phyloP scores from a whole-genome alignment of 2,113 vertebrate genomes.

The Paramisgurnus dabryanus region DNA sequence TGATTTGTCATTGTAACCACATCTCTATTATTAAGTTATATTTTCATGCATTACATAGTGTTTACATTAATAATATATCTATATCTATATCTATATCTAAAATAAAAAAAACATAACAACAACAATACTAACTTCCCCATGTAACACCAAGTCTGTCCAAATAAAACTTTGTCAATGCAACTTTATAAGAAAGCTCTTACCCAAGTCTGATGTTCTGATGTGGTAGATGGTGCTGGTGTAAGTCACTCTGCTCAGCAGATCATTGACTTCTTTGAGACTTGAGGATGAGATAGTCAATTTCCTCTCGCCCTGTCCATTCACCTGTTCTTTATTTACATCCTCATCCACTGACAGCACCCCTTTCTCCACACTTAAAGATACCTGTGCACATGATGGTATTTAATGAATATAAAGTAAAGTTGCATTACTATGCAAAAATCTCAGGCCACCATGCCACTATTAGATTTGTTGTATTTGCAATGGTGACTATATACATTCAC shows the following conservation, averaged over 20 bases:
- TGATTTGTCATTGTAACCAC: not conserved
- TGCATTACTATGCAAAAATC: too few relatives aligned
- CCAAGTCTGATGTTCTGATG: constrained; percentile 61
- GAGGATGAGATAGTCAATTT: constrained; percentile 60
- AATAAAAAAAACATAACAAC: too few relatives aligned
- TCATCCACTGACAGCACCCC: constrained; percentile 62
- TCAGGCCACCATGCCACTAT: too few relatives aligned
- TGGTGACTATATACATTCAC: too few relatives aligned
- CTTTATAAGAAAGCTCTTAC: constrained; percentile 50
- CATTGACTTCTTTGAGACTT: constrained; percentile 59
- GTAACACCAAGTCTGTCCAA: too few relatives aligned
- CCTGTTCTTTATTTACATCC: constrained; percentile 34
- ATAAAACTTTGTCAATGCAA: too few relatives aligned
- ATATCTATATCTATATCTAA: too few relatives aligned
- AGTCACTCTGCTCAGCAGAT: constrained; percentile 61
- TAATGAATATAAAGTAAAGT: not conserved
- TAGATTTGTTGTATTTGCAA: too few relatives aligned
- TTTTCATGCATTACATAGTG: too few relatives aligned
- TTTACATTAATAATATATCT: too few relatives aligned
- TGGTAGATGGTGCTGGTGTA: constrained; percentile 57
- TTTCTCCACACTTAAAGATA: constrained; percentile 63
- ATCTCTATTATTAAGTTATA: too few relatives aligned
- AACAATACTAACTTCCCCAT: too few relatives aligned
- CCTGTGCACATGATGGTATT: constrained; percentile 48
- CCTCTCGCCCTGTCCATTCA: constrained; percentile 62